Evolutionary conservation across 2,888 invertebrate genomes (phyloP).

Genomic region (Tholera decimalis): DNA sequence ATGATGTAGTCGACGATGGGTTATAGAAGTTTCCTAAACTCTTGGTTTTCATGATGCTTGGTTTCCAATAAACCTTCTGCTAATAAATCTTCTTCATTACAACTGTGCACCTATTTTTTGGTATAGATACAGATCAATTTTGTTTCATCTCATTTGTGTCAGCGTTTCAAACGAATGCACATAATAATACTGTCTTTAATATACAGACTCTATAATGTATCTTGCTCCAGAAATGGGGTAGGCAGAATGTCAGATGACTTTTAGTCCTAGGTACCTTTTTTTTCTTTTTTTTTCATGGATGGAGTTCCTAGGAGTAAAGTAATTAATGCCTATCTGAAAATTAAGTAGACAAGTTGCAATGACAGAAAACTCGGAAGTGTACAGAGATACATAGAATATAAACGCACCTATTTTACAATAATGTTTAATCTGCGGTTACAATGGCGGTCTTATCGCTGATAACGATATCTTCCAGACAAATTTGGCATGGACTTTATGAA

Average conservation of each 20-base stretch:
- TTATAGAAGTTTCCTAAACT: neutral
- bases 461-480: too few relatives aligned
- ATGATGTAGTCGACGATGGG: neutral
- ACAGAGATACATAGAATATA: too few relatives aligned
- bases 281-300: too few relatives aligned
- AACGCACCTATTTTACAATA: too few relatives aligned
- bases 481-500: too few relatives aligned
- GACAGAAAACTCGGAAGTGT: too few relatives aligned
- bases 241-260: conserved; percentile 17
- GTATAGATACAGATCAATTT: conserved; percentile 43
- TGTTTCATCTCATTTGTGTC: conserved; percentile 43
- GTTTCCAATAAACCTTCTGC: conserved; percentile 28
- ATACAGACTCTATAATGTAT: conserved; percentile 42
- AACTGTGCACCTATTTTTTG: conserved; percentile 20
- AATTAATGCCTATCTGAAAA: neutral
- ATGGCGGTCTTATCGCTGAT: too few relatives aligned
- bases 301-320: neutral
- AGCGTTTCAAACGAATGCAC: conserved; percentile 57
- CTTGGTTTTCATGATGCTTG: neutral
- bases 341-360: neutral
- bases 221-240: conserved; percentile 41
- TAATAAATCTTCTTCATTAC: neutral
- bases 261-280: neutral
- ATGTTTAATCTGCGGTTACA: too few relatives aligned
- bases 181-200: conserved; percentile 53